Percentiles rank a stretch among this genome's conserved stretches.
These are phyloP conservation scores for Euzophera pinguis DNA, from an alignment of 2,888 invertebrate species.

Conservation along the genomic window DNA sequence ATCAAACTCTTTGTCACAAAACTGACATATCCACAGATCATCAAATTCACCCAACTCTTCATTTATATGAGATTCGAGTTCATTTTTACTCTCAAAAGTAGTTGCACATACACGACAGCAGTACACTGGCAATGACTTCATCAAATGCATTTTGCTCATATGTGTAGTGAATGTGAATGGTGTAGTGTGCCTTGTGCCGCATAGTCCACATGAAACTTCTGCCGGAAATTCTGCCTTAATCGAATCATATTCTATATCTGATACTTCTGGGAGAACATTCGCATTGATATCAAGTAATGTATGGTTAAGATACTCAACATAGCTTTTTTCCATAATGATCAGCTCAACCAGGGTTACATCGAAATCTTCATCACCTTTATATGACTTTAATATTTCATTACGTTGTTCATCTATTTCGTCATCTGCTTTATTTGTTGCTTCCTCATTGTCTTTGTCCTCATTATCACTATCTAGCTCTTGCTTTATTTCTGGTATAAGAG, in stretches of 20 bases:
- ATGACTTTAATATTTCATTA: conserved; percentile 35
- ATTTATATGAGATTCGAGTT: conserved; percentile 48
- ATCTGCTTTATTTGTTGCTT: conserved; percentile 13
- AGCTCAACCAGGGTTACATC: conserved; percentile 69
- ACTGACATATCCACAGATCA: conserved; percentile 72
- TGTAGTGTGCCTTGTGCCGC: conserved; percentile 43
- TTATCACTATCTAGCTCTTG: conserved; percentile 34
- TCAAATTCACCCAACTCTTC: conserved; percentile 63
- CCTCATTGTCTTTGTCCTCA: conserved; percentile 20
- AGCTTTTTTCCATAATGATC: conserved; percentile 61
- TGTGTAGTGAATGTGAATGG: conserved; percentile 44
- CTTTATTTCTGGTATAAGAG: conserved; percentile 42
- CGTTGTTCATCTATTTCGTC: conserved; percentile 25
- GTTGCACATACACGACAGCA: conserved; percentile 64
- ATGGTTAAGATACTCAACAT: conserved; percentile 56
- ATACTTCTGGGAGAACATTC: conserved; percentile 45
- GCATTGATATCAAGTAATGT: conserved; percentile 44
- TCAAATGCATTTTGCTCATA: conserved; percentile 58
- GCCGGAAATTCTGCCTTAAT: conserved; percentile 33
- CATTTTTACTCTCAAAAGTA: conserved; percentile 52
- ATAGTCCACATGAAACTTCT: conserved; percentile 52
- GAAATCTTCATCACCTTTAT: conserved; percentile 65
- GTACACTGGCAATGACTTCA: conserved; percentile 52
- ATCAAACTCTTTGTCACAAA: conserved; percentile 72
- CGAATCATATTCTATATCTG: conserved; percentile 48